Percentiles rank a stretch among this genome's conserved stretches.
Conservation (phyloP, 2,113 vertebrate species). For the Eubucco bourcierii region DNA sequence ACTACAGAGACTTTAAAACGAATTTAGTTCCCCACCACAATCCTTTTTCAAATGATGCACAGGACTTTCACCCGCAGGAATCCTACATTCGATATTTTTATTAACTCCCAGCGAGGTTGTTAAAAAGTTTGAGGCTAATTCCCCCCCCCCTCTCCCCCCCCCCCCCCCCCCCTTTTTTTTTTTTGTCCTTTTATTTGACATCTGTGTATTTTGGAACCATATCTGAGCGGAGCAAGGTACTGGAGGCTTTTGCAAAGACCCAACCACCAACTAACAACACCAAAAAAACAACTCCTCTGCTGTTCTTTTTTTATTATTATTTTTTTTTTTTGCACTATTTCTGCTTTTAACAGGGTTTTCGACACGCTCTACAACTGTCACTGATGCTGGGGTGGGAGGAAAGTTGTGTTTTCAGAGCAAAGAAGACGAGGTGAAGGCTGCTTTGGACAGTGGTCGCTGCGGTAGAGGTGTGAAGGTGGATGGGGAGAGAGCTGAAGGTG, state of each 20-base stretch:
- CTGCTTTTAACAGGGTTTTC: conserved; percentile 26
- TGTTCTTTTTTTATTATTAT: neutral
- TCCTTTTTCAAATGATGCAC: neutral
- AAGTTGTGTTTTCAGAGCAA: neutral
- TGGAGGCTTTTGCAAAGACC: neutral
- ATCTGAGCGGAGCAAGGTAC: neutral
- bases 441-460: neutral
- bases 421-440: neutral
- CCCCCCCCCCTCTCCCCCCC: too few species aligned
- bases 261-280: neutral
- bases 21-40: neutral
- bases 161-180: too few species aligned
- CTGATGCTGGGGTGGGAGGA: neutral
- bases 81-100: neutral
- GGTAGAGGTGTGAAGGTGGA: neutral
- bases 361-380: neutral
- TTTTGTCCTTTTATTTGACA: neutral
- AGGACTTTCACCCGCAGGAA: neutral
- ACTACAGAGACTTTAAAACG: neutral
- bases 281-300: neutral
- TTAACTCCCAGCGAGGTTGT: neutral
- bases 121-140: neutral
- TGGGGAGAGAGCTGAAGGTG: neutral
- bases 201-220: neutral
- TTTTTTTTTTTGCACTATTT: conserved; percentile 51